A percentile compares a stretch with the other conserved stretches of the same genome.
Evolutionary conservation across 2,888 invertebrate genomes (phyloP).

Genomic region (Leuctra nigra): DNA sequence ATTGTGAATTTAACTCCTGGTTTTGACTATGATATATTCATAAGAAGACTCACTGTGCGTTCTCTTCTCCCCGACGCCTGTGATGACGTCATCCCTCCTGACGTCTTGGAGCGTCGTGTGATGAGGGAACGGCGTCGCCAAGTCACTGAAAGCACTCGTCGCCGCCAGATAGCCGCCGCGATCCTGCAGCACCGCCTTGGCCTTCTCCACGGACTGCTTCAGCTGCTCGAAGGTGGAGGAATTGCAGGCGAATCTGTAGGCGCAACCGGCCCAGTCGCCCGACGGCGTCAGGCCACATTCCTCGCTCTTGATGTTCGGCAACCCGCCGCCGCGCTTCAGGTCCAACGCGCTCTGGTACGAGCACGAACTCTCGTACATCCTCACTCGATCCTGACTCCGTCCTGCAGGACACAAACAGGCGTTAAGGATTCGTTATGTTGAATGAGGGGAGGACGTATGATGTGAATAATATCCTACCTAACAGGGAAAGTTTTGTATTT

Average conservation of each 20-base stretch:
- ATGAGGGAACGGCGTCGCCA: conserved; percentile 33
- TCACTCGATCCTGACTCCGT: no score
- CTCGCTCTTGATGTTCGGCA: conserved; percentile 44
- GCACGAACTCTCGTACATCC: conserved; percentile 90
- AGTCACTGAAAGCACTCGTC: conserved; percentile 62
- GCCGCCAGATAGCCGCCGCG: conserved; percentile 61
- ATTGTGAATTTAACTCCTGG: no score
- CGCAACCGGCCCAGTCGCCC: conserved; percentile 41
- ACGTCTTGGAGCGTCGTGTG: conserved; percentile 19
- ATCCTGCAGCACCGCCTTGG: conserved; percentile 78
- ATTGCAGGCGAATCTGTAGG: conserved; percentile 66
- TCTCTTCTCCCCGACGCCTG: conserved; percentile 22
- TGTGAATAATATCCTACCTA: no score
- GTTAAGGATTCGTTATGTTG: no score
- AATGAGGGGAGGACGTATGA: no score
- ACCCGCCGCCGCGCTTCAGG: conserved; percentile 53
- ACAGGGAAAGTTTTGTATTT: no score
- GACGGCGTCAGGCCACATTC: conserved; percentile 37
- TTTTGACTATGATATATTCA: no score
- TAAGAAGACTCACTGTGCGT: conserved; percentile 26
- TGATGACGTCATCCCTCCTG: conserved; percentile 19
- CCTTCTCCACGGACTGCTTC: conserved; percentile 85
- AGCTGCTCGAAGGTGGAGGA: conserved; percentile 85
- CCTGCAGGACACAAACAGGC: not conserved
- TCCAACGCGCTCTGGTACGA: conserved; percentile 82